Evolutionary conservation across 1,140 invertebrate genomes (phyloP), one percentile per base, ranked within the genome.

Genomic region (Tyrophagus putrescentiae): DNA sequence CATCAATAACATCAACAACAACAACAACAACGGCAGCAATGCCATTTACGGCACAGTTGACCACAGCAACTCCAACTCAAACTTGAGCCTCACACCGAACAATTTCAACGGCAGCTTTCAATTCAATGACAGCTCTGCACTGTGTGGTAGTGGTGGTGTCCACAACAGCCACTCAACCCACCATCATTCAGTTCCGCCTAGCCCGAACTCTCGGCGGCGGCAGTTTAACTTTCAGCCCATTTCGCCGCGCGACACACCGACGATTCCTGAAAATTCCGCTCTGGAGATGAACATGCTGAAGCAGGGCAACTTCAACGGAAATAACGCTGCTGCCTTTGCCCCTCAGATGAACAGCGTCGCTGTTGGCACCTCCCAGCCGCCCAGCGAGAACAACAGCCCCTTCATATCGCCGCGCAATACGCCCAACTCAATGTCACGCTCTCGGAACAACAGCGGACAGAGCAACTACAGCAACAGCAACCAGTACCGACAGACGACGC

Each of bases 171-270:
- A n/a, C 62, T 63, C 39, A 62, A 66, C 56, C 31, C 64, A 41
- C 64, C n/a, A n/a, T n/a, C n/a, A 70, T 27, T 67, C 70, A 18
- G 72, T 77, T 18, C 77, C 77, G 6, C 76, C 76, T 65, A 77
- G 79, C 71, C 77, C 79, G 1, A 80, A 79, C 65, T 77, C 77
- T 11, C 75, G 84, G 65, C 75, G 82, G 39, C 80, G 83, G 67
- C 82, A 83, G 68, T 88, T 86, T 69, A 85, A 81, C 70, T 90
- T 90, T 68, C 82, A 82, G 5, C 84, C 84, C 0, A 87, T 87
- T 65, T 85, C 84, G 27, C 84, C 84, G 4, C 78, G 81, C 57
- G 78, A 81, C 27, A 66, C 65, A 53, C 66, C 68, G 36, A 60
- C 61, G 31, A 56, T 52, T 39, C 44, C 54, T 76, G 42, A 62